phyloP scores from a whole-genome alignment of 2,113 vertebrate genomes.

The Mobula birostris region DNA sequence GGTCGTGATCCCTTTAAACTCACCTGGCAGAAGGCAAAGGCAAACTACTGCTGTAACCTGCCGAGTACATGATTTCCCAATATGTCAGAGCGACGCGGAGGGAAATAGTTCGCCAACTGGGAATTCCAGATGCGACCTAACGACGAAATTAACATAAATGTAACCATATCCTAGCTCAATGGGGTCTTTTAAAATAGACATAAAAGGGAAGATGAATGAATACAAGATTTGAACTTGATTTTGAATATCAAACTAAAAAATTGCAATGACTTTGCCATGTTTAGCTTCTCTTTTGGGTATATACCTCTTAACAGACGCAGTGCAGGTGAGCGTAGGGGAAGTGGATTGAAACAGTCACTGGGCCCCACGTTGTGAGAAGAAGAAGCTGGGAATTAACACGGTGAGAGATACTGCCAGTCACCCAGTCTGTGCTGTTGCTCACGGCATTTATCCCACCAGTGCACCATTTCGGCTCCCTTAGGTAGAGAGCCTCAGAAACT shows the following conservation, averaged over 20 bases:
- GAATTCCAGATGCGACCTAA: too few species aligned
- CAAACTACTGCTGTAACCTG: too few species aligned
- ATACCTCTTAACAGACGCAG: neutral
- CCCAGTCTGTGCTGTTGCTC: neutral
- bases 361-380: neutral
- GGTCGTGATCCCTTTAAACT: too few species aligned
- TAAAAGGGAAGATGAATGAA: neutral
- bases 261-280: neutral
- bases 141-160: too few species aligned
- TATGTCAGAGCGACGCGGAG: too few species aligned
- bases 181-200: too few species aligned
- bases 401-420: neutral
- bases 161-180: too few species aligned
- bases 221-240: neutral
- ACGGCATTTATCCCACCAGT: neutral
- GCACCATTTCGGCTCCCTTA: neutral
- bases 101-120: too few species aligned
- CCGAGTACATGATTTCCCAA: too few species aligned
- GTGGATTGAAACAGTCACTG: neutral
- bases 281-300: neutral
- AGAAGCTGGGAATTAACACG: neutral
- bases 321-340: neutral
- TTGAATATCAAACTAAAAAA: neutral
- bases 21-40: too few species aligned
- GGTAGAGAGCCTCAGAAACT: neutral